Evolutionary conservation across 2,888 invertebrate species (phyloP).

Genomic region (Athalia rosae): DNA sequence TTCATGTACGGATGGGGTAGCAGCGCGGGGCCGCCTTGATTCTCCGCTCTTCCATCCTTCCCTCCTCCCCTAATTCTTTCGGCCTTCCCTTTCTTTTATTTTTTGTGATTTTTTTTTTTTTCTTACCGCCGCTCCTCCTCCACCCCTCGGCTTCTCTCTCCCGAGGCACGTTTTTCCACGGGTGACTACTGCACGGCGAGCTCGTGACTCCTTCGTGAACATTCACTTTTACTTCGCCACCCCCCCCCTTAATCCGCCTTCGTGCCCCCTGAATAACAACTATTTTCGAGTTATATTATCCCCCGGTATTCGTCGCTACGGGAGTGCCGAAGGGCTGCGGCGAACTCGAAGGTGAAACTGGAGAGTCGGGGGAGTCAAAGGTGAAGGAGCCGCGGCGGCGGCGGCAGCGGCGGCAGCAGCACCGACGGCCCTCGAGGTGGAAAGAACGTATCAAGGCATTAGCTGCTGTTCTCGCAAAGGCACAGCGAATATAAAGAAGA

Average conservation of each 20-base stretch:
- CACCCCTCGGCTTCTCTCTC: background rate
- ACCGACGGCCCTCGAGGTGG: background rate
- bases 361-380: no score
- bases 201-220: conserved; percentile 19
- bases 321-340: background rate
- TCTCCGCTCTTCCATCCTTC: background rate
- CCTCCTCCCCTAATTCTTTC: background rate
- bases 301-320: conserved; percentile 12
- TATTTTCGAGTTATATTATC: conserved; percentile 60
- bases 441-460: conserved; percentile 38
- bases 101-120: background rate
- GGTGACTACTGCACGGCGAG: background rate
- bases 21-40: conserved; percentile 4
- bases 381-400: no score
- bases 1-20: conserved; percentile 12
- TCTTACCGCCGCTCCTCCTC: background rate
- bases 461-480: conserved; percentile 23
- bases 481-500: conserved; percentile 39
- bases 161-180: conserved; percentile 21
- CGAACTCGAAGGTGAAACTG: no score
- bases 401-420: no score
- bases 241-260: conserved; percentile 57
- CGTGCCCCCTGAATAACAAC: conserved; percentile 61
- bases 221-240: conserved; percentile 39
- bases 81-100: background rate